Conservation (phyloP, 2,113 vertebrate species). For the Embiotoca jacksoni region DNA sequence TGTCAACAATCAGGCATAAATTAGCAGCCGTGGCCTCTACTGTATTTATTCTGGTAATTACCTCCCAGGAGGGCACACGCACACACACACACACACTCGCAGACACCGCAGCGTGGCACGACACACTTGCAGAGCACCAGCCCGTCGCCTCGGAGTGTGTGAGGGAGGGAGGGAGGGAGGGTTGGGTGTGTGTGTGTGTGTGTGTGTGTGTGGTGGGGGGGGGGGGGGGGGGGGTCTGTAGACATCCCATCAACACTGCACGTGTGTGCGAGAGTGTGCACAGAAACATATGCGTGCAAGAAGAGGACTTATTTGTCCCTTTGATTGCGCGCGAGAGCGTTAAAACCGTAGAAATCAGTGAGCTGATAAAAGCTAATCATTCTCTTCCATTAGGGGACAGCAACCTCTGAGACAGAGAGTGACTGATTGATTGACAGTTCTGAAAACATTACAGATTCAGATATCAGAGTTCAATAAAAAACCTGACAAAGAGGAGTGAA, state of each 20-base stretch:
- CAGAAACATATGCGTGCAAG: constrained; percentile 60
- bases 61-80: constrained; percentile 83
- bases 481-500: constrained; percentile 73
- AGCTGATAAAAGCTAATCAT: constrained; percentile 73
- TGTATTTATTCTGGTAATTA: constrained; percentile 90
- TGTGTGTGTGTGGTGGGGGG: constrained; percentile 1
- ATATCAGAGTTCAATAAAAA: constrained; percentile 78
- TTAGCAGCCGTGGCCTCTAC: constrained; percentile 84
- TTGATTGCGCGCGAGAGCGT: constrained; percentile 69
- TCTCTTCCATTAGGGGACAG: constrained; percentile 74
- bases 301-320: constrained; percentile 59
- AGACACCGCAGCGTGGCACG: constrained; percentile 71
- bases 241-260: background rate
- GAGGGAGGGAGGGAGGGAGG: constrained; percentile 56
- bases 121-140: constrained; percentile 67
- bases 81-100: constrained; percentile 41
- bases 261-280: background rate
- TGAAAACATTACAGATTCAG: constrained; percentile 68
- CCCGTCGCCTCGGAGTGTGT: constrained; percentile 63
- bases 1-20: constrained; percentile 88
- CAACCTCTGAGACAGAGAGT: constrained; percentile 68
- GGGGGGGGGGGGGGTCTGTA: background rate
- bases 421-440: constrained; percentile 79
- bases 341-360: constrained; percentile 60
- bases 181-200: constrained; percentile 14